phyloP scores from a whole-genome alignment of 2,888 invertebrate species.

The Microdon myrmicae region DNA sequence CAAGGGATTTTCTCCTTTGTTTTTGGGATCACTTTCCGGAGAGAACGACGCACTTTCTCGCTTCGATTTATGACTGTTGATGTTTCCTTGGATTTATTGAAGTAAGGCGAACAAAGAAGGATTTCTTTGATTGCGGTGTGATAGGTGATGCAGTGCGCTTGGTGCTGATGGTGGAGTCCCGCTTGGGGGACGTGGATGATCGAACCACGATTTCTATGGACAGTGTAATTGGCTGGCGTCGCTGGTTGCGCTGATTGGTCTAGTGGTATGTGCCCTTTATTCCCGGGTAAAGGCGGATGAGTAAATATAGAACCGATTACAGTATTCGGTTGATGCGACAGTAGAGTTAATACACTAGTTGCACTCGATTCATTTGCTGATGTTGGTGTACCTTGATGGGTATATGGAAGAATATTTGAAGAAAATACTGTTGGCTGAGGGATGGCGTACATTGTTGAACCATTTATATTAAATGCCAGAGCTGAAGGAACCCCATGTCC shows the following conservation, averaged over 20 bases:
- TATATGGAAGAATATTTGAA: slow-evolving; percentile 65
- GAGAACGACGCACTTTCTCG: too few relatives aligned
- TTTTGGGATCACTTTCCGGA: too few relatives aligned
- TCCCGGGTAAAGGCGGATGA: slow-evolving; percentile 49
- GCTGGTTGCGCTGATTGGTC: too few relatives aligned
- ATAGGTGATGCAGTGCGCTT: slow-evolving; percentile 63
- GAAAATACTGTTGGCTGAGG: slow-evolving; percentile 65
- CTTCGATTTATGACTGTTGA: too few relatives aligned
- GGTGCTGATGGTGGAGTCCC: slow-evolving; percentile 64
- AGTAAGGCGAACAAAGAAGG: slow-evolving; percentile 65
- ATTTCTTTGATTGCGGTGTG: slow-evolving; percentile 58
- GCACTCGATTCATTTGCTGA: slow-evolving; percentile 55
- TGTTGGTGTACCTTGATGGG: slow-evolving; percentile 57
- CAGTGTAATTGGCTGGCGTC: slow-evolving; percentile 53
- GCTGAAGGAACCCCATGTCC: slow-evolving; percentile 56
- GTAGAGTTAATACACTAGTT: slow-evolving; percentile 58
- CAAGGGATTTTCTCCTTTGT: too few relatives aligned
- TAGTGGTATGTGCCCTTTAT: slow-evolving; percentile 49
- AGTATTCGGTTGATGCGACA: slow-evolving; percentile 60
- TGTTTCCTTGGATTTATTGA: too few relatives aligned
- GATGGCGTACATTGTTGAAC: slow-evolving; percentile 64
- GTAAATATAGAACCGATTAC: slow-evolving; percentile 63
- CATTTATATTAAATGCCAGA: slow-evolving; percentile 54
- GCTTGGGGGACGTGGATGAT: slow-evolving; percentile 37
- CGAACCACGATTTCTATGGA: slow-evolving; percentile 50